phyloP scores from a whole-genome alignment of 1,140 invertebrate genomes.

The Oscheius sp. region DNA sequence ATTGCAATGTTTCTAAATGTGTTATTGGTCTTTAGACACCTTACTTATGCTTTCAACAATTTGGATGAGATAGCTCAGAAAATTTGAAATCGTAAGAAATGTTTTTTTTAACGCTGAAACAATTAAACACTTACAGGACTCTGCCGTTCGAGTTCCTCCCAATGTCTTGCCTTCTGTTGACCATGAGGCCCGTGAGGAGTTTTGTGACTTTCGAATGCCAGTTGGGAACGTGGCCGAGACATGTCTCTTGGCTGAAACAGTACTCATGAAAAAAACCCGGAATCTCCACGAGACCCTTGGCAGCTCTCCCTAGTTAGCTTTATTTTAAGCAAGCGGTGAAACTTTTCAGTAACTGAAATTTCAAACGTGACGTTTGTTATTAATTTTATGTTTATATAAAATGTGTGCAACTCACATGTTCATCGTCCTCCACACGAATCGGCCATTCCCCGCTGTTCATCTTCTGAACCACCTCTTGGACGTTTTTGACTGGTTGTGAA shows the following conservation, averaged over 20 bases:
- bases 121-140: not conserved
- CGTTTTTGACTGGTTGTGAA: conserved; percentile 4
- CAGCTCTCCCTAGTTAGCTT: too few species aligned
- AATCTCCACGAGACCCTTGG: too few species aligned
- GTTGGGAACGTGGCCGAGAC: not conserved
- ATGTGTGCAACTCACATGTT: not conserved
- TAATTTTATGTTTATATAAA: too few species aligned
- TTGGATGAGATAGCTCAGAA: too few species aligned
- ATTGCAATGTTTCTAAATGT: too few species aligned
- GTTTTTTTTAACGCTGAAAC: not conserved
- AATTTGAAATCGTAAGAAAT: not conserved
- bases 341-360: too few species aligned
- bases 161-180: conserved; percentile 5
- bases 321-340: too few species aligned
- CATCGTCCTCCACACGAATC: conserved; percentile 4
- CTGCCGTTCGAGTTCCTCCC: conserved; percentile 1
- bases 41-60: too few species aligned
- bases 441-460: conserved; percentile 19
- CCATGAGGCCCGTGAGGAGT: not conserved
- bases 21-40: too few species aligned
- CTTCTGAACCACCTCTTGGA: conserved; percentile 12
- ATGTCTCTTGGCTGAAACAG: not conserved
- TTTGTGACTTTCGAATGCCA: not conserved
- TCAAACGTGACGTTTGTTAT: too few species aligned
- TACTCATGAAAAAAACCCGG: too few species aligned